Base-by-base conservation (phyloP, 2,888 invertebrate genomes). In the Aproaerema taeniolella region DNA sequence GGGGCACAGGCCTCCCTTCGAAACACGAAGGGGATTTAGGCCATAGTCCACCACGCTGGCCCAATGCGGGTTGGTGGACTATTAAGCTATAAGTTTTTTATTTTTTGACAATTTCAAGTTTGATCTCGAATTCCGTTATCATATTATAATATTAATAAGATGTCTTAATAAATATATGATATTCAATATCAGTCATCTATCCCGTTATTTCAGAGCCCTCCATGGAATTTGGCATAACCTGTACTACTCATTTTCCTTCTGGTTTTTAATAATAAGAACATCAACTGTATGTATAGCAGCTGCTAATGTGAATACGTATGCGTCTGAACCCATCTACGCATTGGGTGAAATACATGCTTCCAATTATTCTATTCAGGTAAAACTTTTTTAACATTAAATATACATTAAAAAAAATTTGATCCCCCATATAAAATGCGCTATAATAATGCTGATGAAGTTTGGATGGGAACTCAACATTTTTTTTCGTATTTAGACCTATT, bases 261-360 rank as follows among this genome's bases (percentile, higher is more conserved):
- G 54, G 0, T 66, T 59, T 9, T 38, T 68, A 2, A 37, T 63
- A 0, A 2, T 52, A 2, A 49, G 61, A 26, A 45, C 58, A 1
- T 14, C 58, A 9, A 38, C 49, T 14, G 32, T 63, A 10, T 63
- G 49, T 0, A 25, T 61, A 1, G 42, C 51, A 12, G 57, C 65
- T 2, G 60, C 68, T 0, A 57, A 62, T 10, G 64, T 70, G 0
- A 56, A 66, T 12, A 47, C 53, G 1, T 51, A 52, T 1, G 65
- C 64, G 1, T 45, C 49, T 16, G 51, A 57, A 5, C 57, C 61
- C 1, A 17, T 55, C 0, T 11, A 52, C 8, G 47, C 43, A 1
- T 31, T 69, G 11, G 52, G 58, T 39, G 58, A 64, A 25, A 49
- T 66, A 2, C 47, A 61, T 0, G 45, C 59, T 11, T 45, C 56